phyloP scores from a whole-genome alignment of 1,140 invertebrate species.

The Neodiprion lecontei region DNA sequence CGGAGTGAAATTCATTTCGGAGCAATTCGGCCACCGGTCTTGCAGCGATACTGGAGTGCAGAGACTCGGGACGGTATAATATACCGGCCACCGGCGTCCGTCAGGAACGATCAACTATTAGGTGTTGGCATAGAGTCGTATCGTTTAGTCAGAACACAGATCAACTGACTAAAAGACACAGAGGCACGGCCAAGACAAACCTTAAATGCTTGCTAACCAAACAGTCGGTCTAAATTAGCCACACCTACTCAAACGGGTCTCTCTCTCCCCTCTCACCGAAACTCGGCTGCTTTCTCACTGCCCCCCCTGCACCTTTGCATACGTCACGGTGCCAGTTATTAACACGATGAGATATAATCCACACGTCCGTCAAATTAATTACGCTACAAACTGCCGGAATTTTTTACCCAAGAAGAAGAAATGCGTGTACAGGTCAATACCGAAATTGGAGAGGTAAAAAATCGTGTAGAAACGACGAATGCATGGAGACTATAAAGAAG shows the following conservation, averaged over 20 bases:
- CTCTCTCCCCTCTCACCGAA: conserved; percentile 48
- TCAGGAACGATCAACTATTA: conserved; percentile 21
- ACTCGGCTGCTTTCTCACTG: conserved; percentile 39
- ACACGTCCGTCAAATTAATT: not conserved
- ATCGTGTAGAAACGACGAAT: too few species aligned
- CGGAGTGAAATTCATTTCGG: too few species aligned
- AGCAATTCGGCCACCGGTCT: too few species aligned
- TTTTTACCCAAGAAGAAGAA: too few species aligned
- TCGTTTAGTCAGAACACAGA: conserved; percentile 61
- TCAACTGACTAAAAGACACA: conserved; percentile 63
- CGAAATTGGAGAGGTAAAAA: too few species aligned
- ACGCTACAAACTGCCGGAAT: not conserved
- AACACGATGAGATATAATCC: too few species aligned
- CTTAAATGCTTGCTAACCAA: conserved; percentile 63
- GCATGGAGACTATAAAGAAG: too few species aligned
- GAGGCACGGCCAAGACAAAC: conserved; percentile 62
- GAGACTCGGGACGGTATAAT: not conserved
- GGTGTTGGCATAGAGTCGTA: conserved; percentile 22
- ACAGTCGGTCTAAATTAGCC: conserved; percentile 59
- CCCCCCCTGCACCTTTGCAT: not conserved
- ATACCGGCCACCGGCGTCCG: conserved; percentile 38
- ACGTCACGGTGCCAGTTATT: not conserved
- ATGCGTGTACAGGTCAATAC: too few species aligned
- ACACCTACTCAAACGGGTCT: conserved; percentile 47
- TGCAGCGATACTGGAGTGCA: too few species aligned